These are phyloP conservation scores for Baccha elongata DNA, from an alignment of 2,888 invertebrate genomes.

Conservation along the genomic window DNA sequence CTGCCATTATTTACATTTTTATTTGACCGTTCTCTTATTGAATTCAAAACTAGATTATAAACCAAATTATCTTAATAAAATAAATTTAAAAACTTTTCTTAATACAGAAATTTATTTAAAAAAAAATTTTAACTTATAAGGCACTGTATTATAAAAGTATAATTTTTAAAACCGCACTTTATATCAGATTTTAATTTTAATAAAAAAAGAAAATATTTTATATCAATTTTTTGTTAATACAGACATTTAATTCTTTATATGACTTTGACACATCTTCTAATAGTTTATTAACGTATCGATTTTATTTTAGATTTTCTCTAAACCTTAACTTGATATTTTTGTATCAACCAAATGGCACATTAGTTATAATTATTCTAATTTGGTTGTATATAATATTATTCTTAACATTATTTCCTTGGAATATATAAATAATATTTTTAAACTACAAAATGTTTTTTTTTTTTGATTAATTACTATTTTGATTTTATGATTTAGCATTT, in stretches of 20 bases:
- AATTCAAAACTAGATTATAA: slow-evolving; percentile 1
- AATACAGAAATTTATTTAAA: neutral
- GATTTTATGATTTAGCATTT: slow-evolving; percentile 36
- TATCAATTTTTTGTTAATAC: neutral
- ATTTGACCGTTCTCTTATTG: slow-evolving; percentile 7
- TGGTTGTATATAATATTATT: slow-evolving; percentile 23
- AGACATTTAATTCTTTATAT: neutral
- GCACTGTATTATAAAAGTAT: slow-evolving; percentile 59
- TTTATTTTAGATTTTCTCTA: neutral
- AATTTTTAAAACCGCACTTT: neutral
- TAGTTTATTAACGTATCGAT: neutral
- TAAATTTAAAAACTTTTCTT: slow-evolving; percentile 3
- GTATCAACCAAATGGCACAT: slow-evolving; percentile 42
- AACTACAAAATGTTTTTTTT: slow-evolving; percentile 28
- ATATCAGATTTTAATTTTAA: neutral
- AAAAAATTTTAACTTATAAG: slow-evolving; percentile 64
- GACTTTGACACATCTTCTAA: slow-evolving; percentile 19
- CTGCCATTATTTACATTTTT: slow-evolving; percentile 64
- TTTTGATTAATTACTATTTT: slow-evolving; percentile 39
- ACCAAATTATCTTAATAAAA: neutral
- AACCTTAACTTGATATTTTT: neutral
- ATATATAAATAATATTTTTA: slow-evolving; percentile 36
- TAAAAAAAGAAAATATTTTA: neutral
- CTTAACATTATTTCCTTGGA: slow-evolving; percentile 31
- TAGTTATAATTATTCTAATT: slow-evolving; percentile 26